phyloP scores from a whole-genome alignment of 2,113 vertebrate genomes.

The Prinia subflava region DNA sequence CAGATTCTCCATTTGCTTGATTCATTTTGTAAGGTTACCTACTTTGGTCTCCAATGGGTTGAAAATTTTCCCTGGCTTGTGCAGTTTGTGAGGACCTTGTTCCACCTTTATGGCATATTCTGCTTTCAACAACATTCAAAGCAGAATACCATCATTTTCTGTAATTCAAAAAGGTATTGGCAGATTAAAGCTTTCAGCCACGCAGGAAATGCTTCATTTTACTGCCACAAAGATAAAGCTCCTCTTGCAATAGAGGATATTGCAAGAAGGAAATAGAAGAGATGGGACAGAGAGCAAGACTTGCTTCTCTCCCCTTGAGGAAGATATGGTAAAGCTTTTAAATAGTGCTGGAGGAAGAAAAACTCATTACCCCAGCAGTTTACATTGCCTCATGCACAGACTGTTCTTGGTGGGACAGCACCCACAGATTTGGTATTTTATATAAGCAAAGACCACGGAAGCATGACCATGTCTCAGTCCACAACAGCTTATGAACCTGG shows the following conservation, averaged over 20 bases:
- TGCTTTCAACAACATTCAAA: neutral
- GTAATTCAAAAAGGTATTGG: neutral
- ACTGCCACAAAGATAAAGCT: neutral
- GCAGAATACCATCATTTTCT: neutral
- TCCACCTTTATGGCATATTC: neutral
- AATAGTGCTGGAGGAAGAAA: neutral
- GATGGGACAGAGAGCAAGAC: neutral
- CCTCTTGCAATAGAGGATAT: neutral
- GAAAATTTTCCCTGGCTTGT: neutral
- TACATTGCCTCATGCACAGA: neutral
- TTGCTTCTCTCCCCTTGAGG: neutral
- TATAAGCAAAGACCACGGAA: neutral
- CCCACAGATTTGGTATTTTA: neutral
- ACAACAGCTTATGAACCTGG: neutral
- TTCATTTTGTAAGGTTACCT: neutral
- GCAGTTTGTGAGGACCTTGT: neutral
- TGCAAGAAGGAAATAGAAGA: neutral
- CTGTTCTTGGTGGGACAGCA: neutral
- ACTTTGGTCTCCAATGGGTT: neutral
- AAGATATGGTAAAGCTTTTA: neutral
- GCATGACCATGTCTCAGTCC: accelerated
- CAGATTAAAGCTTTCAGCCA: neutral
- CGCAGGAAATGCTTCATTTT: neutral
- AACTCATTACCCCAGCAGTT: neutral
- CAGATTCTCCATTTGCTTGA: neutral